phyloP scores from a whole-genome alignment of 2,888 invertebrate species.

The Parapristionchus giblindavisi region DNA sequence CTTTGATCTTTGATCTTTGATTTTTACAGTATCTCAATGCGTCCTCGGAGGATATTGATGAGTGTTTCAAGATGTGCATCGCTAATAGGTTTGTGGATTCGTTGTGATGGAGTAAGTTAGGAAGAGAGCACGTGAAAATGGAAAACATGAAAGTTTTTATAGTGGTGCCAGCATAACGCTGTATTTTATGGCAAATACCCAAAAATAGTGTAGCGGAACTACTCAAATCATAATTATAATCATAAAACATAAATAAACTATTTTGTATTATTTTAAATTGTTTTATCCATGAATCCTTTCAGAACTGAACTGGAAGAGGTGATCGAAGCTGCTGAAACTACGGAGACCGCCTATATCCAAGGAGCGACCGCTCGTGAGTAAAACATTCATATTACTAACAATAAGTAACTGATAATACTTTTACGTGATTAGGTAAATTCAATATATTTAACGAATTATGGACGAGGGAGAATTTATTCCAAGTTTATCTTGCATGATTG shows the following conservation, averaged over 20 bases:
- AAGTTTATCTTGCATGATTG: no score
- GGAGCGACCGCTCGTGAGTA: constrained; percentile 68
- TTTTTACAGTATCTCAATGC: constrained; percentile 28
- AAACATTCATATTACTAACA: no score
- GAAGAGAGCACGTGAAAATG: no score
- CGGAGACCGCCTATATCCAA: constrained; percentile 68
- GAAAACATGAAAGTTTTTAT: no score
- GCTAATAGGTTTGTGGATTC: constrained; percentile 49
- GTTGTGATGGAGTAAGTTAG: no score
- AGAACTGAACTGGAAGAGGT: constrained; percentile 44
- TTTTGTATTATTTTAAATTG: neutral
- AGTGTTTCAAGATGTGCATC: constrained; percentile 64
- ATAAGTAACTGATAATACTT: no score
- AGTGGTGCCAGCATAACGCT: no score
- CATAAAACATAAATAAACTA: neutral
- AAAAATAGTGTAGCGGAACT: neutral
- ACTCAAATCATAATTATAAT: neutral
- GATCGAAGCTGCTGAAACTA: constrained; percentile 53
- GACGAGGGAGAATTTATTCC: no score
- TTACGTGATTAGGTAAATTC: no score
- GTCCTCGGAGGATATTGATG: constrained; percentile 54
- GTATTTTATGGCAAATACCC: no score
- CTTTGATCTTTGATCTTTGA: no score
- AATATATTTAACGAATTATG: no score
- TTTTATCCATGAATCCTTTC: neutral